Base-by-base conservation (phyloP, 2,888 invertebrate genomes). In the Ichneumoninae sp. region DNA sequence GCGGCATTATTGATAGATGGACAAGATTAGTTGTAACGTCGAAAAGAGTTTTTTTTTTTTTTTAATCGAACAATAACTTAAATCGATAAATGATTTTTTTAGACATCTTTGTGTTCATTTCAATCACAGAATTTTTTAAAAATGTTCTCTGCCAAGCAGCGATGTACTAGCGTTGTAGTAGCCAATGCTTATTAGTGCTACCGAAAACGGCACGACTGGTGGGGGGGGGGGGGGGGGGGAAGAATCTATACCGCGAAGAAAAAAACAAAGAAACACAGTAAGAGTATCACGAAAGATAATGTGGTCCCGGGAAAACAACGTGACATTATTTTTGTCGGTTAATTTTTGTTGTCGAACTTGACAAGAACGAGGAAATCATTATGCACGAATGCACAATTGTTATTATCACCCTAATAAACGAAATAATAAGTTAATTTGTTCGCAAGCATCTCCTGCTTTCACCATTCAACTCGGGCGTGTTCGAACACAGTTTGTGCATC, bases 391-490 rank as follows among this genome's bases (percentile, higher is more conserved):
- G 63, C 63, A 33, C 33, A 13, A 63, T 63, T 13, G 33, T 52
- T 68, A 68, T 83, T 84, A 81, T 57, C 69, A 69, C 52, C 47
- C 74, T 26, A 22, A 69, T 77, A 70, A 65, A 50, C 63, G 63
- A 63, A 77, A 77, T 44, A 13, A 77, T 81, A 84, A 81, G 77
- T 73, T 66, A 40, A 54, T 52, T 52, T 76, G 36, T 52, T 52
- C 54, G 44, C 44, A 19, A 36, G 52, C 65, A 33, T 70, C 19
- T 70, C 40, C 19, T 13, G 22, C 16, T 40, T 40, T 66, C 40
- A 19, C 36, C 66, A 40, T 52, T 50, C 36, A 76, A 66, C 73
- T 69, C 83, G 83, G 81, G 73, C 76, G 81, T 81, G 68, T 77
- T 83, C 75, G 63, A 70, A 40, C 75, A 68, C 66, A 57, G 73